phyloP scores from a whole-genome alignment of 2,113 vertebrate species.

The cattle (Bos taurus) region DNA sequence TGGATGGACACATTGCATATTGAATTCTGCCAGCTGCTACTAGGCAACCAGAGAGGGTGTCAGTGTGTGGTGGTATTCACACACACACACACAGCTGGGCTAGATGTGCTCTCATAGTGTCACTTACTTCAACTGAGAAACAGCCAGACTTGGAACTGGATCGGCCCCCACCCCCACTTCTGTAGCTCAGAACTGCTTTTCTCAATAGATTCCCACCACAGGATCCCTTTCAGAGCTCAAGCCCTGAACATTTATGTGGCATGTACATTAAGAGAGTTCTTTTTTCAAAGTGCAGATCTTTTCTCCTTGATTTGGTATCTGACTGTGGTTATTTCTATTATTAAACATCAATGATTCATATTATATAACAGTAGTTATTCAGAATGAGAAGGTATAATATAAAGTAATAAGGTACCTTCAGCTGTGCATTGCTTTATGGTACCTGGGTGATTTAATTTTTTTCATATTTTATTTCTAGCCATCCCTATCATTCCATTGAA shows the following conservation, averaged over 20 bases:
- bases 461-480: background rate
- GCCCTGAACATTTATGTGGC: constrained; percentile 41
- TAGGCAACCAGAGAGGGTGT: constrained; percentile 49
- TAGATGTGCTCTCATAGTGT: constrained; percentile 39
- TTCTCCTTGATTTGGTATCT: constrained; percentile 66
- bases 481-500: constrained; percentile 48
- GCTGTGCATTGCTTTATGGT: constrained; percentile 29
- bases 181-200: constrained; percentile 54
- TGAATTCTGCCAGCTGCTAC: constrained; percentile 47
- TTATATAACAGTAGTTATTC: constrained; percentile 54
- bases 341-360: constrained; percentile 69
- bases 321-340: constrained; percentile 73
- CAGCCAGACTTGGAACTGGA: constrained; percentile 27
- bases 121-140: constrained; percentile 57
- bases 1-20: background rate
- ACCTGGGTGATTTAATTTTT: constrained; percentile 42
- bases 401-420: constrained; percentile 55
- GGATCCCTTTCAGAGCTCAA: constrained; percentile 56
- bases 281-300: constrained; percentile 47
- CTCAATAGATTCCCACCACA: constrained; percentile 53
- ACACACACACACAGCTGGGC: background rate
- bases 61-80: constrained; percentile 3
- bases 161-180: background rate
- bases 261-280: constrained; percentile 51
- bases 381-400: constrained; percentile 59